Evolutionary conservation across 1,140 invertebrate species (phyloP), one percentile per base, ranked within the genome.

Genomic region (Odontomachus brunneus): DNA sequence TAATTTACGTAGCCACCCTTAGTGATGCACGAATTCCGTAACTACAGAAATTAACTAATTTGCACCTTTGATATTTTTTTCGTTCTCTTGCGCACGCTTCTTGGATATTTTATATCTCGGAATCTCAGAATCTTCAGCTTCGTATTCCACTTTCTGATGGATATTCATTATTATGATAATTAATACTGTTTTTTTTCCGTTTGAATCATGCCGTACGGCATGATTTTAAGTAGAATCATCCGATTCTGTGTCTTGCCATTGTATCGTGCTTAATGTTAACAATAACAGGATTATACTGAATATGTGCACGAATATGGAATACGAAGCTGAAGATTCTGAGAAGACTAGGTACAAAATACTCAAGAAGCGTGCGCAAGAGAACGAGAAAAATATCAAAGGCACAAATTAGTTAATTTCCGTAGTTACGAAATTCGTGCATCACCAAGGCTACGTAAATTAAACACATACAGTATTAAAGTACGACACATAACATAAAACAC

Each of bases 211-310:
- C n/a, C 9, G 62, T 24, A 38, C 17, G 65, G 22, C 17, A 4
- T 17, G 51, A 53, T n/a, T 71, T 19, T 0, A 67, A 71, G 19
- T 22, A 29, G 15, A n/a, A n/a, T 4, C 14, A n/a, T 67, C 44
- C 24, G 19, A 65, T 63, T 49, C 14, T 2, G 11, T 33, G 22
- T 74, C 9, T 38, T 12, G 2, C 5, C 60, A n/a, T 67, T 51
- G 19, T 24, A 15, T 22, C 11, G 14, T 53, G 14, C 38, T 66
- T 12, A 7, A 76, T 60, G 14, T 66, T 19, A 55, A 19, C 7
- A 26, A 24, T 19, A 22, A 12, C 26, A 74, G 12, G 11, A 76
- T 66, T 76, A 51, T 38, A 17, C 33, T 66, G 9, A 55, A 76
- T 26, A 76, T 19, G 14, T 7, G 51, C 14, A 38, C 9, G 33